Evolutionary conservation across 2,888 invertebrate species (phyloP).

Genomic region (Dryadula phaetusa): DNA sequence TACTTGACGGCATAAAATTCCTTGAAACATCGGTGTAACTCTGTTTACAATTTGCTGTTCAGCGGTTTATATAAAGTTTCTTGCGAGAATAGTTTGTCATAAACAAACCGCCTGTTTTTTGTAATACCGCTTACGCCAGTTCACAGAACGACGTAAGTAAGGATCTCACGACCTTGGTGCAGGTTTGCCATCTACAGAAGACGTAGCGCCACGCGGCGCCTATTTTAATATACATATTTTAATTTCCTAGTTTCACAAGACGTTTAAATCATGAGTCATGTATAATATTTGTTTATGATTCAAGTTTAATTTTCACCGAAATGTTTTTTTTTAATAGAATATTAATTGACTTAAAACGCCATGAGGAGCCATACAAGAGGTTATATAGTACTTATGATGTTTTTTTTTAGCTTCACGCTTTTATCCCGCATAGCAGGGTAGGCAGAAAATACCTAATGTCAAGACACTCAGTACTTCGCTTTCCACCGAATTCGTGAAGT

Average conservation of each 20-base stretch:
- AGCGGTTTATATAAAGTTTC: slow-evolving; percentile 25
- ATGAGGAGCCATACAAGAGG: too few species aligned
- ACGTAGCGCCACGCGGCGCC: neutral
- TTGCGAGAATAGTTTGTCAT: slow-evolving; percentile 40
- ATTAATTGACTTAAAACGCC: neutral
- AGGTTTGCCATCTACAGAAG: slow-evolving; percentile 16
- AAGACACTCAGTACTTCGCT: too few species aligned
- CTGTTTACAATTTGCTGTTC: slow-evolving; percentile 32
- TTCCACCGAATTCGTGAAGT: too few species aligned
- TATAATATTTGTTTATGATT: neutral
- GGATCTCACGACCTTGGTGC: slow-evolving; percentile 32
- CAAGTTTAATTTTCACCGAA: neutral
- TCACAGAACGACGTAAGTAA: slow-evolving; percentile 28
- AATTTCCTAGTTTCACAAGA: neutral
- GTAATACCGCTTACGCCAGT: slow-evolving; percentile 31
- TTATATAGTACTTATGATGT: too few species aligned
- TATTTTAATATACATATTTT: neutral
- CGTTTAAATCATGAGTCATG: neutral
- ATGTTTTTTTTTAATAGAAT: neutral
- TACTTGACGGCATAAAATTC: slow-evolving; percentile 33
- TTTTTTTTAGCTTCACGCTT: too few species aligned
- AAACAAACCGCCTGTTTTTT: slow-evolving; percentile 33
- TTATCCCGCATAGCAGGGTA: too few species aligned
- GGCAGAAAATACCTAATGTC: too few species aligned
- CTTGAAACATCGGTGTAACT: slow-evolving; percentile 24